phyloP scores from a whole-genome alignment of 2,797 vertebrate genomes.

The Neoniphon sammara region DNA sequence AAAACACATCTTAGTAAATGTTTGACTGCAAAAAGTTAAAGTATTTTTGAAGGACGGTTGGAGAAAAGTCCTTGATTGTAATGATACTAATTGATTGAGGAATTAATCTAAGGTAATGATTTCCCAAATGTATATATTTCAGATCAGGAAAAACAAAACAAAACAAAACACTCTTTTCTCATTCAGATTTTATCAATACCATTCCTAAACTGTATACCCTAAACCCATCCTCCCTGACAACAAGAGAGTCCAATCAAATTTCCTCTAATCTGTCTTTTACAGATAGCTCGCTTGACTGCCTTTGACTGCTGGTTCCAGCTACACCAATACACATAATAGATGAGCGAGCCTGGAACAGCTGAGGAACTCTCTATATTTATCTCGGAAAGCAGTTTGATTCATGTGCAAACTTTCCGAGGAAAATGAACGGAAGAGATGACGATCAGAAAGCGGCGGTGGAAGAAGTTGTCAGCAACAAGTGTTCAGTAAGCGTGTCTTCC shows the following conservation, averaged over 20 bases:
- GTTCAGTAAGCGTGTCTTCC: slow-evolving; percentile 16
- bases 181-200: neutral
- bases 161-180: neutral
- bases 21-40: no score
- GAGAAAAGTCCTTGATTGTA: no score
- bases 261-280: no score
- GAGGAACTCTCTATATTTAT: slow-evolving; percentile 33
- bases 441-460: slow-evolving; percentile 27
- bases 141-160: no score
- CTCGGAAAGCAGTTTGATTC: slow-evolving; percentile 28
- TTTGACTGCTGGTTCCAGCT: neutral
- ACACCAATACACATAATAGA: neutral
- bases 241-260: no score
- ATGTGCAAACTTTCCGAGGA: slow-evolving; percentile 36
- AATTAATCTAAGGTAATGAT: no score
- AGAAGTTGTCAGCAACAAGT: slow-evolving; percentile 6
- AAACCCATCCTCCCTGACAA: no score
- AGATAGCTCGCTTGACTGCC: no score
- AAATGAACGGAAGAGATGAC: slow-evolving; percentile 12
- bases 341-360: slow-evolving; percentile 15
- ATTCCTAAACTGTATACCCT: neutral
- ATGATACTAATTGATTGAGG: no score
- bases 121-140: no score
- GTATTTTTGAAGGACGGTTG: no score
- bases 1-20: no score